phyloP scores from a whole-genome alignment of 2,888 invertebrate genomes.

The Tetranychus truncatus region DNA sequence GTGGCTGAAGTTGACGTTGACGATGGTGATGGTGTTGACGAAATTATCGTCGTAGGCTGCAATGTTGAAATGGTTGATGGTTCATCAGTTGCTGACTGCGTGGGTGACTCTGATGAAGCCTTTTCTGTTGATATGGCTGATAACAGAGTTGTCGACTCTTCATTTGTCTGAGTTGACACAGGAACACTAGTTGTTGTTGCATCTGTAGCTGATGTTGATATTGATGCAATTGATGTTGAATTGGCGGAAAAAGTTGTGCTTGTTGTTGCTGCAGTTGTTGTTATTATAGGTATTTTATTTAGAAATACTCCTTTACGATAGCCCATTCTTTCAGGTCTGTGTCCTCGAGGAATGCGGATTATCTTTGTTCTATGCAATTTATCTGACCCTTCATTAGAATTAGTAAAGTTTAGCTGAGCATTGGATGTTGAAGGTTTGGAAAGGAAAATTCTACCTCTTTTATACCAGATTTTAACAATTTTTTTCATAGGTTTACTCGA shows the following conservation, averaged over 20 bases:
- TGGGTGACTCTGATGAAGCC: neutral
- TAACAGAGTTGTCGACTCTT: neutral
- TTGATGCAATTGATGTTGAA: neutral
- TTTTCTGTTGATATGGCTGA: neutral
- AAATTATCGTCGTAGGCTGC: neutral
- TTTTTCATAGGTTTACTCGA: neutral
- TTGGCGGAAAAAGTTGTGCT: neutral
- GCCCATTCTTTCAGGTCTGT: neutral
- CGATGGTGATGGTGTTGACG: neutral
- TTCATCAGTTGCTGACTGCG: neutral
- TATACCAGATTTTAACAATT: slow-evolving; percentile 6
- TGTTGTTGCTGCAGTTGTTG: neutral
- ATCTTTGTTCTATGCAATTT: neutral
- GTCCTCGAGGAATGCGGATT: neutral
- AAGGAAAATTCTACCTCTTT: neutral
- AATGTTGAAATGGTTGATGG: neutral
- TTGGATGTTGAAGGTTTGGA: neutral
- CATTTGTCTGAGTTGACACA: neutral
- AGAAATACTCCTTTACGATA: neutral
- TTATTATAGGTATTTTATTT: neutral
- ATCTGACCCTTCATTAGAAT: neutral
- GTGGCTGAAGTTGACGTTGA: neutral
- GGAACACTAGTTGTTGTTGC: neutral
- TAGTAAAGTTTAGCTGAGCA: no score
- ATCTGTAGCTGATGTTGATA: neutral